These are phyloP conservation scores for Elmis aenea DNA, from an alignment of 2,888 invertebrate genomes.

Conservation along the genomic window DNA sequence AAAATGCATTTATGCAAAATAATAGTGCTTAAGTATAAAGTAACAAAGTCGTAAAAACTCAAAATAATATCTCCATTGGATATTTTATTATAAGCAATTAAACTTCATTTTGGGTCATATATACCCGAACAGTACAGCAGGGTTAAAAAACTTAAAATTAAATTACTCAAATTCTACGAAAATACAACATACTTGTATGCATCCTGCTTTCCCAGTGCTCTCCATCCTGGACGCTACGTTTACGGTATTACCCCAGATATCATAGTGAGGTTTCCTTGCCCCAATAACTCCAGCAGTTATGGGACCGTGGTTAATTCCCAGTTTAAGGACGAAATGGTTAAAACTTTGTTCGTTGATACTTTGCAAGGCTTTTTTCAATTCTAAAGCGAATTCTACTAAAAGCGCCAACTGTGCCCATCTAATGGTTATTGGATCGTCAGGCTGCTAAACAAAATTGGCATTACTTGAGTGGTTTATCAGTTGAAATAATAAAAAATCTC, in stretches of 20 bases:
- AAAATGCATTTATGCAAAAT: too few species aligned
- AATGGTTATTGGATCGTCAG: conserved; percentile 65
- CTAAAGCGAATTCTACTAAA: conserved; percentile 85
- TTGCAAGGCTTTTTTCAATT: conserved; percentile 83
- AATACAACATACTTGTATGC: conserved; percentile 72
- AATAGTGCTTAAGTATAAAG: too few species aligned
- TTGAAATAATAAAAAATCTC: conserved; percentile 3
- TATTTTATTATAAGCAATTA: too few species aligned
- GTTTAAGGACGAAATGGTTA: conserved; percentile 88
- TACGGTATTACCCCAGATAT: conserved; percentile 96
- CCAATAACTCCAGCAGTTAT: conserved; percentile 95
- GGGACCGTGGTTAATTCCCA: conserved; percentile 94
- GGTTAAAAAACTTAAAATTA: too few species aligned
- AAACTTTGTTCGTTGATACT: conserved; percentile 93
- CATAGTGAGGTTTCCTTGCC: conserved; percentile 91
- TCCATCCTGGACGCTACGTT: conserved; percentile 98
- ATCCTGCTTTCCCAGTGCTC: conserved; percentile 92
- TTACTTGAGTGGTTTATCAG: background rate
- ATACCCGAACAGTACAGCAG: too few species aligned
- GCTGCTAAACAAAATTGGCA: conserved; percentile 47
- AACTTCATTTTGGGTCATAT: too few species aligned
- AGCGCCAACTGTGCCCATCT: conserved; percentile 81
- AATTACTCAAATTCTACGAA: too few species aligned
- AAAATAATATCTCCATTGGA: too few species aligned
- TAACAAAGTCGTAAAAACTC: too few species aligned